Percentiles rank a stretch among this genome's conserved stretches.
These are phyloP conservation scores for Callochromis pleurospilus DNA, from an alignment of 2,113 vertebrate genomes.

Conservation along the genomic window DNA sequence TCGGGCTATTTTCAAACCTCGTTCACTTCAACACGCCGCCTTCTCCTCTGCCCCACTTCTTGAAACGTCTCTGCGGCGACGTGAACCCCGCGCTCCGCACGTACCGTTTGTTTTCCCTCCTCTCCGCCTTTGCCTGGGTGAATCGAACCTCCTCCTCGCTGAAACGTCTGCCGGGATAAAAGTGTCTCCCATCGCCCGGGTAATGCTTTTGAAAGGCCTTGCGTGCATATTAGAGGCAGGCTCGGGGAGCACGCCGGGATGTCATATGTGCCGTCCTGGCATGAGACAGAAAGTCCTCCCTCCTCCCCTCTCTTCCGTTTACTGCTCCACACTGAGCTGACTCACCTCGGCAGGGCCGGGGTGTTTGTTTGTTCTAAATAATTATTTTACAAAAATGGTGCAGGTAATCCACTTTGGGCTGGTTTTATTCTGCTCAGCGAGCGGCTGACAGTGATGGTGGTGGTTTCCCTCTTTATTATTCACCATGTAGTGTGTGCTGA, in stretches of 20 bases:
- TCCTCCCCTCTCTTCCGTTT: neutral
- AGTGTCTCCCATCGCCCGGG: slow-evolving; percentile 21
- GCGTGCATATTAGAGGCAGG: slow-evolving; percentile 49
- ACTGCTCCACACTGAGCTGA: neutral
- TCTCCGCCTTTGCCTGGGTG: neutral
- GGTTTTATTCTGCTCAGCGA: neutral
- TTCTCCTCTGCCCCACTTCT: slow-evolving; percentile 50
- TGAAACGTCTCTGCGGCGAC: slow-evolving; percentile 34
- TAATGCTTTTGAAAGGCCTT: slow-evolving; percentile 64
- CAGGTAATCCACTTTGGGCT: neutral
- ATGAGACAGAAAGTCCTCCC: slow-evolving; percentile 14
- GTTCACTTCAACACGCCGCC: slow-evolving; percentile 19
- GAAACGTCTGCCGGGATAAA: slow-evolving; percentile 48
- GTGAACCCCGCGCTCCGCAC: slow-evolving; percentile 13
- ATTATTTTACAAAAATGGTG: neutral
- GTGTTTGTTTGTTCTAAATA: neutral
- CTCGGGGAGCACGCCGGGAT: slow-evolving; percentile 40
- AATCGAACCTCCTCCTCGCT: slow-evolving; percentile 41
- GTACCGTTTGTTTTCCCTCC: slow-evolving; percentile 34
- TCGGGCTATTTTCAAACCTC: slow-evolving; percentile 59
- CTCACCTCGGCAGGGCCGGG: neutral
- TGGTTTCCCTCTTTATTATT: slow-evolving; percentile 32
- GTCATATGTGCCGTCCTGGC: slow-evolving; percentile 42
- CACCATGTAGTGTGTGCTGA: neutral
- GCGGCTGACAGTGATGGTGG: slow-evolving; percentile 1